These are phyloP conservation scores for Oscheius myriophilus DNA, from an alignment of 2,888 invertebrate species.

Conservation along the genomic window DNA sequence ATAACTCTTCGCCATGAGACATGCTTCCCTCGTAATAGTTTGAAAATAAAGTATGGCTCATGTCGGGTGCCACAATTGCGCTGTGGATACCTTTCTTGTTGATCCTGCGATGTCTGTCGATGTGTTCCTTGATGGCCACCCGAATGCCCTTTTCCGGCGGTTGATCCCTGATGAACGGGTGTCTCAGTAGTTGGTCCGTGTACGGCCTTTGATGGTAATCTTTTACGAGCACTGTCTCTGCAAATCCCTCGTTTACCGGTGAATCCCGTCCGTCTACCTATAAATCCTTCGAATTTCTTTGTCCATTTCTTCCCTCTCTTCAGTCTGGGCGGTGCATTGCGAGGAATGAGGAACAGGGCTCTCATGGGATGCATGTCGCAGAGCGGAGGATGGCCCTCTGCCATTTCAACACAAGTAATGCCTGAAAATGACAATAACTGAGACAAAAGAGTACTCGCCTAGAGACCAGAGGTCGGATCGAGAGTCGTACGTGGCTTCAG, in stretches of 20 bases:
- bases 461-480: conserved; percentile 77
- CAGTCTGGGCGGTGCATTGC: conserved; percentile 95
- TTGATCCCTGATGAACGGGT: conserved; percentile 96
- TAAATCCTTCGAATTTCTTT: conserved; percentile 93
- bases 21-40: no score
- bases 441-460: conserved; percentile 50
- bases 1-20: no score
- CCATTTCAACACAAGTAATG: conserved; percentile 99
- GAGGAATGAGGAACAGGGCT: conserved; percentile 75
- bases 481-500: conserved; percentile 97
- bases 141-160: conserved; percentile 97
- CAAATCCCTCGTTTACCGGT: conserved; percentile 5
- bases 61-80: no score
- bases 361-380: conserved; percentile 99
- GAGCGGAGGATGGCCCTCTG: conserved; percentile 82
- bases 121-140: conserved; percentile 98
- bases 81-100: conserved; percentile 74
- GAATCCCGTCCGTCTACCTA: conserved; percentile 75
- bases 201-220: conserved; percentile 98
- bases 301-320: conserved; percentile 78
- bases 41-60: no score
- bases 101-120: conserved; percentile 79
- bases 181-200: conserved; percentile 90
- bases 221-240: conserved; percentile 91
- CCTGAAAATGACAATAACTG: conserved; percentile 36